Percentiles rank a stretch among this genome's conserved stretches.
Evolutionary conservation across 2,797 vertebrate species (phyloP).

Genomic region (Agapornis canus): DNA sequence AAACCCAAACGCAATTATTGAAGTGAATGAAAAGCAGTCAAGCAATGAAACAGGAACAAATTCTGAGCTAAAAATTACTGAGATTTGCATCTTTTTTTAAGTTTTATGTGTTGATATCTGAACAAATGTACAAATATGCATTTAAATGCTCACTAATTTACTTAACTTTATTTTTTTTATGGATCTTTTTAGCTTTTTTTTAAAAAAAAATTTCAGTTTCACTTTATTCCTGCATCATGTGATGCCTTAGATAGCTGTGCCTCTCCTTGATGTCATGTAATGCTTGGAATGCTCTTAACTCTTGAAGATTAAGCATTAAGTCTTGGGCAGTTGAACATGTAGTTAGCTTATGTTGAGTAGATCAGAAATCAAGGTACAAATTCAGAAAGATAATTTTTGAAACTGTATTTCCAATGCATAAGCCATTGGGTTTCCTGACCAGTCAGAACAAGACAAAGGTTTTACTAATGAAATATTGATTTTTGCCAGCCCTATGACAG

Average conservation of each 20-base stretch:
- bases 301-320: neutral
- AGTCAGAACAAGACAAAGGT: neutral
- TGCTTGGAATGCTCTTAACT: neutral
- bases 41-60: neutral
- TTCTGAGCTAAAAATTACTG: neutral
- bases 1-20: neutral
- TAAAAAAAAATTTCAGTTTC: neutral
- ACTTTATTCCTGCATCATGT: neutral
- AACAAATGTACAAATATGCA: neutral
- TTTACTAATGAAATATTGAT: slow-evolving; percentile 68
- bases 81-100: neutral
- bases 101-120: neutral
- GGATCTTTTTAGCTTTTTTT: neutral
- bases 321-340: neutral
- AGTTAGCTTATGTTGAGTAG: neutral
- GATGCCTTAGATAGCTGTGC: neutral
- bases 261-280: neutral
- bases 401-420: neutral
- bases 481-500: slow-evolving; percentile 39
- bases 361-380: neutral
- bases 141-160: neutral
- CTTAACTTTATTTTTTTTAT: neutral
- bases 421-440: neutral
- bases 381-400: neutral
- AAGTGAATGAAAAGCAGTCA: neutral